A percentile compares a stretch with the other conserved stretches of the same genome.
These are phyloP conservation scores for Siphlonurus alternatus DNA, from an alignment of 2,888 invertebrate genomes.

Conservation along the genomic window DNA sequence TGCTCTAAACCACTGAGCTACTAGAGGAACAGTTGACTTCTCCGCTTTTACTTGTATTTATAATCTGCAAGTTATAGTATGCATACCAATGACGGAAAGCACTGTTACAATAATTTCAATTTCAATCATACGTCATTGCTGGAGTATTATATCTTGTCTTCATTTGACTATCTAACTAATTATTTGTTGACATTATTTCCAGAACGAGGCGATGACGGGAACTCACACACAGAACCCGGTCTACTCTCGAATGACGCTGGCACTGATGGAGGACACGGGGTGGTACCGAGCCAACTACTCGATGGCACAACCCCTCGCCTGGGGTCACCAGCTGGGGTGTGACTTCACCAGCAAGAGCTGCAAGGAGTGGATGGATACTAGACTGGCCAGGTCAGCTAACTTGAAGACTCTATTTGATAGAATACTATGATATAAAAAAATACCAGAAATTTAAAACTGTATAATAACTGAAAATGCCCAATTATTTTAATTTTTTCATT, in stretches of 20 bases:
- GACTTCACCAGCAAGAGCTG: slow-evolving; percentile 88
- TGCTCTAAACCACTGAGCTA: no score
- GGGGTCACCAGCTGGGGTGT: slow-evolving; percentile 88
- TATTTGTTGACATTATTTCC: slow-evolving; percentile 14
- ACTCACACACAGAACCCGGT: slow-evolving; percentile 97
- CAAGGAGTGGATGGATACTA: slow-evolving; percentile 84
- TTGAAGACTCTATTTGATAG: no score
- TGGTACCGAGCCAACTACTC: slow-evolving; percentile 89
- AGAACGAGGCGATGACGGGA: slow-evolving; percentile 99
- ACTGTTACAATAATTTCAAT: no score
- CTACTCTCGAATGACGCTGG: slow-evolving; percentile 86
- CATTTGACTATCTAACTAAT: no score
- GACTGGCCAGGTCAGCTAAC: slow-evolving; percentile 42
- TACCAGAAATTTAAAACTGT: background rate
- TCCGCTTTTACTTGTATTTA: no score
- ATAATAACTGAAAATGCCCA: no score
- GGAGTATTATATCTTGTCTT: no score
- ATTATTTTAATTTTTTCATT: no score
- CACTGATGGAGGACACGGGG: slow-evolving; percentile 95
- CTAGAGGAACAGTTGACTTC: no score
- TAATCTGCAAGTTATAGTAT: no score
- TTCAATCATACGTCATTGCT: no score
- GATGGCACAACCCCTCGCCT: slow-evolving; percentile 70
- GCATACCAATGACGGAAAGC: no score
- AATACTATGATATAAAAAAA: background rate